Percentiles rank a stretch among this genome's conserved stretches.
Conservation (phyloP, 2,888 invertebrate genomes). For the Chymomyza amoena region DNA sequence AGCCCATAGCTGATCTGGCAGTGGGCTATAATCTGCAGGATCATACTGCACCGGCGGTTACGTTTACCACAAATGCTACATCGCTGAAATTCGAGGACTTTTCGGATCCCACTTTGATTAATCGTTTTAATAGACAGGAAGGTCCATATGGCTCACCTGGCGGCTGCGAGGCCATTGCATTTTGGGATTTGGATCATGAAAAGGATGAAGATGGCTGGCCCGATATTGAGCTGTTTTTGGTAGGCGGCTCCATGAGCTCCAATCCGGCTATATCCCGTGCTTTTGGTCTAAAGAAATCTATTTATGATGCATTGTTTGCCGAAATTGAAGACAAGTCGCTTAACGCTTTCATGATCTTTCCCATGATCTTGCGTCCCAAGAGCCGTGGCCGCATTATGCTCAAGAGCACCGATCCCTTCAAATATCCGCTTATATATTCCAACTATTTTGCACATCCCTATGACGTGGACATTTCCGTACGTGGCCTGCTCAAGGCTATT, state of each 20-base stretch:
- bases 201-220: slow-evolving; percentile 81
- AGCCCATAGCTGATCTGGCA: slow-evolving; percentile 81
- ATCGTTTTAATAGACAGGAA: slow-evolving; percentile 71
- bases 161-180: slow-evolving; percentile 83
- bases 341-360: slow-evolving; percentile 81
- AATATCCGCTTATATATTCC: slow-evolving; percentile 84
- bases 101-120: slow-evolving; percentile 68
- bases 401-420: slow-evolving; percentile 82
- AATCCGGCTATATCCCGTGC: slow-evolving; percentile 77
- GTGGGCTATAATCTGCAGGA: slow-evolving; percentile 84
- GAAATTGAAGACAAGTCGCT: slow-evolving; percentile 72
- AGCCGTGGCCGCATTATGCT: slow-evolving; percentile 85
- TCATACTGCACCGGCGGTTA: slow-evolving; percentile 84
- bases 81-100: slow-evolving; percentile 77
- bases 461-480: slow-evolving; percentile 83
- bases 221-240: slow-evolving; percentile 85
- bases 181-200: slow-evolving; percentile 82
- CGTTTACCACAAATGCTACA: slow-evolving; percentile 81
- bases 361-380: slow-evolving; percentile 84
- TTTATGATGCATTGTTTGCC: slow-evolving; percentile 79
- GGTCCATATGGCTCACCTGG: slow-evolving; percentile 81
- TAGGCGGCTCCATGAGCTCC: slow-evolving; percentile 80
- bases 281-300: slow-evolving; percentile 79
- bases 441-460: slow-evolving; percentile 84
- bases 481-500: slow-evolving; percentile 81